Evolutionary conservation across 2,797 vertebrate genomes (phyloP).

Genomic region (Acipenser transmontanus): DNA sequence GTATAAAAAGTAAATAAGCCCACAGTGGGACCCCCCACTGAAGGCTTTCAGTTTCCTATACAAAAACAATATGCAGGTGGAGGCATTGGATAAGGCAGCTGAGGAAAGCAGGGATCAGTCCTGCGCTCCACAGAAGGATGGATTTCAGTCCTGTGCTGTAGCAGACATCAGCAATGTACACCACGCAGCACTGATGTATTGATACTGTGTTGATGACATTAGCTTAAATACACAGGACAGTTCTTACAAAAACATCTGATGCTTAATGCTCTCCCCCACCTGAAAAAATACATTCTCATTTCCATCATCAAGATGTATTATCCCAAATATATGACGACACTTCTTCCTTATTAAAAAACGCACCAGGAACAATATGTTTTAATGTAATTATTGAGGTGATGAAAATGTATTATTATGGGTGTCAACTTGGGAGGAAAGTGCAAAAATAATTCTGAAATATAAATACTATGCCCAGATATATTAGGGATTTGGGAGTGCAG

Average conservation of each 20-base stretch:
- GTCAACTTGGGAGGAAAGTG: too few species aligned
- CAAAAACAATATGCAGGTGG: too few species aligned
- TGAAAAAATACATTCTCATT: constrained; percentile 49
- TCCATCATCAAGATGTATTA: constrained; percentile 35
- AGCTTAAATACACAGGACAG: constrained; percentile 22
- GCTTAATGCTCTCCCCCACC: constrained; percentile 37
- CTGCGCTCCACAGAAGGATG: neutral
- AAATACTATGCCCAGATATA: too few species aligned
- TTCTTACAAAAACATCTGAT: constrained; percentile 42
- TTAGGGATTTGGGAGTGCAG: too few species aligned
- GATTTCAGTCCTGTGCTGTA: neutral
- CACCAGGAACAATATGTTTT: constrained; percentile 36
- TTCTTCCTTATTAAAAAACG: constrained; percentile 37
- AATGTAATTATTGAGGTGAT: constrained; percentile 26
- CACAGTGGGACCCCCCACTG: too few species aligned
- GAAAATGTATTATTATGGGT: constrained; percentile 1
- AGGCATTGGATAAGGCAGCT: neutral
- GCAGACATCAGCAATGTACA: neutral
- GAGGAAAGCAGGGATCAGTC: neutral
- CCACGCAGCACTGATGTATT: neutral
- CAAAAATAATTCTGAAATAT: too few species aligned
- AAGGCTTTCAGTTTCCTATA: too few species aligned
- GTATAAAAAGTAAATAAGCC: too few species aligned
- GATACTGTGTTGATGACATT: constrained; percentile 12
- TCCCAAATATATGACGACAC: constrained; percentile 37